A percentile compares a stretch with the other conserved stretches of the same genome.
phyloP scores from a whole-genome alignment of 2,113 vertebrate genomes.

The Scytalopus superciliaris region DNA sequence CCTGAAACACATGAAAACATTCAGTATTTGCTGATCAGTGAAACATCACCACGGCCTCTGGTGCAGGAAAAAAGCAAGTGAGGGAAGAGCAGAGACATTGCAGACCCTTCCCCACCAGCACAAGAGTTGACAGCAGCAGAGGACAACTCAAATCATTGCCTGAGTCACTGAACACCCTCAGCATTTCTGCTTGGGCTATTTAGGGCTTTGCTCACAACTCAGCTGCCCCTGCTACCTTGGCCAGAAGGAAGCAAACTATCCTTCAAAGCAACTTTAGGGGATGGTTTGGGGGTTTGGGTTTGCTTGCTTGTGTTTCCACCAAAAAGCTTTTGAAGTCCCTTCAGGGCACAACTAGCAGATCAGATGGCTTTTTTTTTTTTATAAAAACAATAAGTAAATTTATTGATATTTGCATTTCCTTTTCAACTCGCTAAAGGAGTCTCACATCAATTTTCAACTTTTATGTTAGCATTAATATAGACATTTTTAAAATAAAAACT shows the following conservation, averaged over 20 bases:
- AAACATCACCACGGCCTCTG: not conserved
- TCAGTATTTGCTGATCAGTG: not conserved
- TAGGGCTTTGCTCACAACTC: fast-evolving
- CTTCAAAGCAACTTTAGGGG: not conserved
- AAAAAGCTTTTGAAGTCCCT: not conserved
- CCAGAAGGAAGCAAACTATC: not conserved
- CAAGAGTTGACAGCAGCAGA: not conserved
- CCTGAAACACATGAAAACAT: not conserved
- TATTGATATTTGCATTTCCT: conserved; percentile 58
- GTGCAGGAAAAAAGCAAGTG: not conserved
- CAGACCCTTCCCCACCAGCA: fast-evolving
- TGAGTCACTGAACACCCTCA: not conserved
- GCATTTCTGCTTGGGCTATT: not conserved
- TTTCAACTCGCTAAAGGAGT: conserved; percentile 6
- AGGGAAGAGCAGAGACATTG: not conserved
- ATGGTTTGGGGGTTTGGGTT: too few relatives aligned
- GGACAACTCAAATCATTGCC: not conserved
- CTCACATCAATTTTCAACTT: not conserved
- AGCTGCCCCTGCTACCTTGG: not conserved
- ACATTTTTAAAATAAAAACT: not conserved
- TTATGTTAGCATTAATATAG: not conserved
- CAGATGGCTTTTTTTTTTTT: not conserved
- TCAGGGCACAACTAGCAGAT: not conserved
- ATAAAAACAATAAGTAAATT: not conserved
- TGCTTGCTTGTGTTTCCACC: not conserved